Conservation (phyloP, 1,140 invertebrate species). For the Sinella curviseta region DNA sequence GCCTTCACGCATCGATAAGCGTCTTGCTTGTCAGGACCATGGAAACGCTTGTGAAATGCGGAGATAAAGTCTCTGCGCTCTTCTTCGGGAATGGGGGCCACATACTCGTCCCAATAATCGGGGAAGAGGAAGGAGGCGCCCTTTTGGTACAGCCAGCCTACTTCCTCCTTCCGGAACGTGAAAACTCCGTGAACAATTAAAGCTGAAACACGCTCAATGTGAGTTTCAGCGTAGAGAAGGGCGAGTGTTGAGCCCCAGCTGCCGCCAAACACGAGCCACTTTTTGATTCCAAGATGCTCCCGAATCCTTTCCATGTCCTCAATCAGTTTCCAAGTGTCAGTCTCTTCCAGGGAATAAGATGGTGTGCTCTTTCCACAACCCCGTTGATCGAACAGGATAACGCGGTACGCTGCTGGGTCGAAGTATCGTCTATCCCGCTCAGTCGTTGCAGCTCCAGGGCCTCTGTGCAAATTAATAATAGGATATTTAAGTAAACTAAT, state of each 20-base stretch:
- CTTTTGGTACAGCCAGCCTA: slow-evolving; percentile 56
- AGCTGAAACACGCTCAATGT: slow-evolving; percentile 53
- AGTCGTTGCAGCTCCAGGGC: slow-evolving; percentile 53
- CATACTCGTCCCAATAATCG: slow-evolving; percentile 54
- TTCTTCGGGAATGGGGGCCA: slow-evolving; percentile 53
- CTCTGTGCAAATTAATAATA: slow-evolving; percentile 50
- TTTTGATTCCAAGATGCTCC: slow-evolving; percentile 52
- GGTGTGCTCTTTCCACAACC: slow-evolving; percentile 55
- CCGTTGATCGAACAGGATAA: slow-evolving; percentile 55
- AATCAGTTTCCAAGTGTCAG: slow-evolving; percentile 55
- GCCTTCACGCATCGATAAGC: slow-evolving; percentile 50
- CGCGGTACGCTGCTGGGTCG: slow-evolving; percentile 54
- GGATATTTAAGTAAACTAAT: too few species aligned
- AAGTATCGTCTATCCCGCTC: slow-evolving; percentile 53
- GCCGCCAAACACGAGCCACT: slow-evolving; percentile 56
- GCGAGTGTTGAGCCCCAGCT: slow-evolving; percentile 56
- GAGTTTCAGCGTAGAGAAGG: slow-evolving; percentile 53
- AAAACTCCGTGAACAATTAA: slow-evolving; percentile 55
- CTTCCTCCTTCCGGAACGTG: slow-evolving; percentile 53
- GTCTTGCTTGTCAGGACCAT: slow-evolving; percentile 51
- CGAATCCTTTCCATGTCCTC: slow-evolving; percentile 54
- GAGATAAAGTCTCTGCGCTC: slow-evolving; percentile 52
- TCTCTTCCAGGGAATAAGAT: slow-evolving; percentile 54
- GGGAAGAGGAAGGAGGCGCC: slow-evolving; percentile 54
- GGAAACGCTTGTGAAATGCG: slow-evolving; percentile 54